phyloP scores from a whole-genome alignment of 2,888 invertebrate genomes.

The Orthonychiurus folsomi region DNA sequence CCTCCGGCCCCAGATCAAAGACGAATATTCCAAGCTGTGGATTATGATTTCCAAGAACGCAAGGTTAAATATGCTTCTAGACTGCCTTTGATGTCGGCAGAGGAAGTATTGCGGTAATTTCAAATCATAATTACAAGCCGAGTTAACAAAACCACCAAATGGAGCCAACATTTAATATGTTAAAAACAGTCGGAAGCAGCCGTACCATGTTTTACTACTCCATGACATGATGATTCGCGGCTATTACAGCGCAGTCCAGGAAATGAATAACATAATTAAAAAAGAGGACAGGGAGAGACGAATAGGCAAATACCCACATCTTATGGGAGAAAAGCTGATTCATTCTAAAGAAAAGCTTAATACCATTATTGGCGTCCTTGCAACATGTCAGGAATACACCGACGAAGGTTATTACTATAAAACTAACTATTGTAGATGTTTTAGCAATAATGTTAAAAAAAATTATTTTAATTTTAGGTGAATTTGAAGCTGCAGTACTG shows the following conservation, averaged over 20 bases:
- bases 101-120: too few relatives aligned
- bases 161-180: too few relatives aligned
- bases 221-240: conserved; percentile 7
- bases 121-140: too few relatives aligned
- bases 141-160: too few relatives aligned
- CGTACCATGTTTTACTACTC: conserved; percentile 7
- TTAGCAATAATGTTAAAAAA: too few relatives aligned
- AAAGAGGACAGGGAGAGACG: conserved; percentile 20
- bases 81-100: not conserved
- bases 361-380: conserved; percentile 17
- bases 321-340: conserved; percentile 9
- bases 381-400: conserved; percentile 20
- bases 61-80: conserved; percentile 7
- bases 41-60: conserved; percentile 21
- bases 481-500: conserved; percentile 27
- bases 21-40: conserved; percentile 19
- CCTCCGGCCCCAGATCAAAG: conserved; percentile 22
- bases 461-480: conserved; percentile 17
- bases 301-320: not conserved
- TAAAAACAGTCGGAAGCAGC: conserved; percentile 10
- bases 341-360: conserved; percentile 17
- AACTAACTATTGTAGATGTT: not conserved
- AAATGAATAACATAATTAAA: conserved; percentile 25
- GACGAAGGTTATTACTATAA: conserved; percentile 15
- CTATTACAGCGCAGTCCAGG: conserved; percentile 22